A percentile compares a stretch with the other conserved stretches of the same genome.
Conservation (phyloP, 2,888 invertebrate genomes). For the Rhagonycha lutea region DNA sequence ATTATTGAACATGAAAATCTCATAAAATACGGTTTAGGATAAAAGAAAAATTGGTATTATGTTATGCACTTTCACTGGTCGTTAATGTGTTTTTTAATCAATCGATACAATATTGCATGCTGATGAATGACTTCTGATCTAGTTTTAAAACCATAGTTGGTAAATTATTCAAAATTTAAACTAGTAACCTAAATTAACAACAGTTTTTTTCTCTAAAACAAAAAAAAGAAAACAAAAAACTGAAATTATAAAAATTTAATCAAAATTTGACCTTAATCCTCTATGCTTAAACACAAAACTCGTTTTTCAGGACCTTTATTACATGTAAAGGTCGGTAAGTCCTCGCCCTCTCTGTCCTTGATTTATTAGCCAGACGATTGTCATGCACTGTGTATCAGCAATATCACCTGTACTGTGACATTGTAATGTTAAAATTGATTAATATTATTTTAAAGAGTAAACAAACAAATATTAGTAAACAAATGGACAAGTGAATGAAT, state of each 20-base stretch:
- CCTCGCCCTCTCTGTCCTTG: constrained; percentile 9
- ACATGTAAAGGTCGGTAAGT: constrained; percentile 4
- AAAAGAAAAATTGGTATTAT: background rate
- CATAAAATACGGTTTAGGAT: background rate
- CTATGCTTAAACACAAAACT: background rate
- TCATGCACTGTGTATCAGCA: background rate
- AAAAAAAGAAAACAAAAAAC: background rate
- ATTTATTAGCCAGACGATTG: background rate
- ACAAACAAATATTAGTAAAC: background rate
- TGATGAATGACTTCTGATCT: background rate
- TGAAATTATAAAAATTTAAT: background rate
- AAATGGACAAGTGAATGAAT: background rate
- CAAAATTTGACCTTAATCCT: background rate
- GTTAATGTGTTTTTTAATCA: background rate
- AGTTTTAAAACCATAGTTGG: background rate
- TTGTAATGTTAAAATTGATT: constrained; percentile 4
- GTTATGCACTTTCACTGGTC: background rate
- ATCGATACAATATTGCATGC: background rate
- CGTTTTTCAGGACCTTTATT: background rate
- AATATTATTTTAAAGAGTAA: background rate
- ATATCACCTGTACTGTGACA: background rate
- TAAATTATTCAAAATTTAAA: background rate
- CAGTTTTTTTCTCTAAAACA: background rate
- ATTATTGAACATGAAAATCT: background rate
- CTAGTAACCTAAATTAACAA: background rate